phyloP scores from a whole-genome alignment of 2,797 vertebrate species.

The Sternarchorhynchus goeldii region DNA sequence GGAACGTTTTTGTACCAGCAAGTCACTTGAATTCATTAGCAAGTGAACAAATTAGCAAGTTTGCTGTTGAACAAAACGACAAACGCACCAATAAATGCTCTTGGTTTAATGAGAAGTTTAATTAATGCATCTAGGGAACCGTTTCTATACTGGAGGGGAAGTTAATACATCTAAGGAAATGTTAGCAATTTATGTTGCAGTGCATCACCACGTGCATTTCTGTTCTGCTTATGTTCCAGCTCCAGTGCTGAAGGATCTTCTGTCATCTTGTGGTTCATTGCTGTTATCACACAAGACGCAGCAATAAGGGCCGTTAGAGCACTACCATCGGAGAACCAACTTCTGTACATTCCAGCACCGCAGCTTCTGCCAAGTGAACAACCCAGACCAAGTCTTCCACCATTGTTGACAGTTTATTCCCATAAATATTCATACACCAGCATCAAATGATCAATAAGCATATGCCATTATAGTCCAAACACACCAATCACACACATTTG shows the following conservation, averaged over 20 bases:
- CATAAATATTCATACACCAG: constrained; percentile 32
- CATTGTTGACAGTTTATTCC: constrained; percentile 28
- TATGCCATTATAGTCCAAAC: constrained; percentile 30
- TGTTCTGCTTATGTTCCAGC: neutral
- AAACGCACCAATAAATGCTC: too few relatives aligned
- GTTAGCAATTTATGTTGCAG: neutral
- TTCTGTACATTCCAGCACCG: neutral
- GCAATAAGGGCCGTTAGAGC: neutral
- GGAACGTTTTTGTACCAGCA: too few relatives aligned
- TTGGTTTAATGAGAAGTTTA: too few relatives aligned
- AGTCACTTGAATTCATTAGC: too few relatives aligned
- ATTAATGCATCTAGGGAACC: too few relatives aligned
- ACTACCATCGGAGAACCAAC: too few relatives aligned
- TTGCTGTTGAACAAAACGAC: too few relatives aligned
- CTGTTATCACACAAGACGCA: neutral
- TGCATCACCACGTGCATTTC: neutral
- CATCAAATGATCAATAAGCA: constrained; percentile 30
- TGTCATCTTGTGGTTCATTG: constrained; percentile 23
- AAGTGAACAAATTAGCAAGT: too few relatives aligned
- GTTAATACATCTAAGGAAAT: too few relatives aligned
- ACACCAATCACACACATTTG: constrained; percentile 3
- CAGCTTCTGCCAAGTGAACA: neutral
- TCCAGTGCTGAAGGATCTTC: neutral
- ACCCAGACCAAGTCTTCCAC: neutral
- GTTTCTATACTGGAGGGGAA: too few relatives aligned